These are phyloP conservation scores for Neodiprion lecontei DNA, from an alignment of 1,140 invertebrate genomes.

Conservation along the genomic window DNA sequence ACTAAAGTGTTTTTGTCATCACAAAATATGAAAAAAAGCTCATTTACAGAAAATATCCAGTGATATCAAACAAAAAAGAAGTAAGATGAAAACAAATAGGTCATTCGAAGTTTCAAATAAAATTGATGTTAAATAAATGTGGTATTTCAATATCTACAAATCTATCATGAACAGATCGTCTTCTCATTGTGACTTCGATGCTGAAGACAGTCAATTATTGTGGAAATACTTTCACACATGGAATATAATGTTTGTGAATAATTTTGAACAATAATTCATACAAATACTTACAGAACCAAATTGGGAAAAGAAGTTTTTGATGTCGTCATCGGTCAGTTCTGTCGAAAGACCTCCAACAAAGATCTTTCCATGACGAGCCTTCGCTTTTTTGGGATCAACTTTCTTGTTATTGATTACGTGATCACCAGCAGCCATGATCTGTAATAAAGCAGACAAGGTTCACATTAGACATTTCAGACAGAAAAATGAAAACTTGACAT, in stretches of 20 bases:
- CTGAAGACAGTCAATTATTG: too few relatives aligned
- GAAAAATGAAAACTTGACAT: conserved; percentile 3
- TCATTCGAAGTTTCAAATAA: neutral
- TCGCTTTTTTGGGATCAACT: conserved; percentile 94
- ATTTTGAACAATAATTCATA: too few relatives aligned
- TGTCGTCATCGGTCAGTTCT: conserved; percentile 91
- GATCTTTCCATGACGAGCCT: conserved; percentile 91
- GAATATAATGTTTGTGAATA: too few relatives aligned
- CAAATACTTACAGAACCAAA: conserved; percentile 82
- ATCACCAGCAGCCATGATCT: conserved; percentile 80
- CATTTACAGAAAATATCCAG: too few relatives aligned
- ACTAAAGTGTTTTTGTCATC: conserved; percentile 11
- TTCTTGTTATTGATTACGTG: conserved; percentile 94
- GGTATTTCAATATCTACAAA: neutral
- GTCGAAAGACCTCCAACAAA: conserved; percentile 92
- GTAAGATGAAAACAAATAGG: neutral
- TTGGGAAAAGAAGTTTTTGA: conserved; percentile 88
- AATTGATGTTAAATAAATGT: conserved; percentile 13
- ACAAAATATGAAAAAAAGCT: neutral
- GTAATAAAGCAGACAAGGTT: conserved; percentile 31
- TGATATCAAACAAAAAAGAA: neutral
- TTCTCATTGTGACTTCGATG: too few relatives aligned
- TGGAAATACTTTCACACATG: too few relatives aligned
- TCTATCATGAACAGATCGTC: too few relatives aligned
- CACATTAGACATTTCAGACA: conserved; percentile 17